Conservation (phyloP, 1,140 invertebrate genomes). For the Protaetia brevitarsis region DNA sequence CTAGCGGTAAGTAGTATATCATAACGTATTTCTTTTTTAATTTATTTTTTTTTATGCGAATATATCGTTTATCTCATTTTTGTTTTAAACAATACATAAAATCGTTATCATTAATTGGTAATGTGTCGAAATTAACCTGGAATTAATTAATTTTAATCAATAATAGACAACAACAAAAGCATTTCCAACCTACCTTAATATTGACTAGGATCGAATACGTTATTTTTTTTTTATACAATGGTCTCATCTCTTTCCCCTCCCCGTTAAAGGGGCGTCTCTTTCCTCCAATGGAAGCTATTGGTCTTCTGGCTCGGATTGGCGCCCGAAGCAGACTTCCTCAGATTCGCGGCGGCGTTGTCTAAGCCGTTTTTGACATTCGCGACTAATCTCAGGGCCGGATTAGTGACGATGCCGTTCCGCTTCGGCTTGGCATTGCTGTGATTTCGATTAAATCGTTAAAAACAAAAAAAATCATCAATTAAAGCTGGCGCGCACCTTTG, state of each 20-base stretch:
- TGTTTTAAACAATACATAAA: background rate
- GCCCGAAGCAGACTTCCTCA: constrained; percentile 51
- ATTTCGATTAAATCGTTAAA: too few species aligned
- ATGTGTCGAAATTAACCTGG: background rate
- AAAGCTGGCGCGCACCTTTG: constrained; percentile 49
- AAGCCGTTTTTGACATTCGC: constrained; percentile 68
- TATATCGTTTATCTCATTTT: background rate
- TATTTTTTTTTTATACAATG: constrained; percentile 16
- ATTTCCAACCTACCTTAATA: constrained; percentile 40
- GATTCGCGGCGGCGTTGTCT: constrained; percentile 57
- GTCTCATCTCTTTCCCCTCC: too few species aligned
- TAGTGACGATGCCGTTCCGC: constrained; percentile 87
- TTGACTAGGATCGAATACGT: constrained; percentile 43
- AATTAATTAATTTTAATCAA: background rate
- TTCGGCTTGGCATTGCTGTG: constrained; percentile 63
- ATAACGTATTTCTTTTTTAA: background rate
- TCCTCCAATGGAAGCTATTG: constrained; percentile 70
- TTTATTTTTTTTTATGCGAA: background rate
- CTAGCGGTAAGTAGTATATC: background rate
- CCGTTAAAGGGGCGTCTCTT: constrained; percentile 63
- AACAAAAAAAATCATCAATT: too few species aligned
- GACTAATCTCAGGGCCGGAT: constrained; percentile 78
- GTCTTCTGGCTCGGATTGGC: constrained; percentile 55
- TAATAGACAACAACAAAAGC: too few species aligned
- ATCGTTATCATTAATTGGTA: too few species aligned